phyloP scores from a whole-genome alignment of 2,888 invertebrate genomes.

The Catocala sponsa region DNA sequence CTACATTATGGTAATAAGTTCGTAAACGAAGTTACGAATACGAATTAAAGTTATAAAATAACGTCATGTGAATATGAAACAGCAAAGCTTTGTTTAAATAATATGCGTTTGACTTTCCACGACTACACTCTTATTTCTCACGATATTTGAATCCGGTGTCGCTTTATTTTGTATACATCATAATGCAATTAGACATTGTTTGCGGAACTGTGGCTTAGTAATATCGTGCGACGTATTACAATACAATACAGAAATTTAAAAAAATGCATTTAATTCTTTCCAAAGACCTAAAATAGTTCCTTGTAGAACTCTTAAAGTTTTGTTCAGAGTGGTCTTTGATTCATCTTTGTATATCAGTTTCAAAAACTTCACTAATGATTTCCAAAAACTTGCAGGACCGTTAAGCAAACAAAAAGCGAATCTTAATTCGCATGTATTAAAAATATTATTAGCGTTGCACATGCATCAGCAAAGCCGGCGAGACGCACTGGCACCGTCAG shows the following conservation, averaged over 20 bases:
- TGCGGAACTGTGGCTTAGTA: too few species aligned
- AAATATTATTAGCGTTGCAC: constrained; percentile 46
- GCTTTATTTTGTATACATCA: constrained; percentile 32
- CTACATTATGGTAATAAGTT: constrained; percentile 32
- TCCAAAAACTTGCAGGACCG: constrained; percentile 38
- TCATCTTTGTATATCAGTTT: constrained; percentile 29
- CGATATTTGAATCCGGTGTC: constrained; percentile 54
- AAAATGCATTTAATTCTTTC: not conserved
- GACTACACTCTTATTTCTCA: constrained; percentile 54
- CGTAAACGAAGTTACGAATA: constrained; percentile 25
- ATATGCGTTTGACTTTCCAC: constrained; percentile 50
- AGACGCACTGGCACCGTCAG: constrained; percentile 81
- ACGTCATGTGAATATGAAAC: constrained; percentile 38
- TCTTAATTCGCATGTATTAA: constrained; percentile 42
- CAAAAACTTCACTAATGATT: constrained; percentile 36
- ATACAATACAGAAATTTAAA: not conserved
- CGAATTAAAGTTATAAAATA: constrained; percentile 30
- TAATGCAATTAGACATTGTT: constrained; percentile 21
- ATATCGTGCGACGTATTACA: too few species aligned
- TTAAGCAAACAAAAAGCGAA: constrained; percentile 42
- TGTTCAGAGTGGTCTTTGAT: constrained; percentile 9
- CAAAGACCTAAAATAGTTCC: not conserved
- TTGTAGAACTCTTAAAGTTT: not conserved
- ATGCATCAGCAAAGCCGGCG: constrained; percentile 65
- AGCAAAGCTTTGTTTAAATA: constrained; percentile 50